Conservation (phyloP, 2,113 vertebrate genomes). For the Phaethon lepturus region DNA sequence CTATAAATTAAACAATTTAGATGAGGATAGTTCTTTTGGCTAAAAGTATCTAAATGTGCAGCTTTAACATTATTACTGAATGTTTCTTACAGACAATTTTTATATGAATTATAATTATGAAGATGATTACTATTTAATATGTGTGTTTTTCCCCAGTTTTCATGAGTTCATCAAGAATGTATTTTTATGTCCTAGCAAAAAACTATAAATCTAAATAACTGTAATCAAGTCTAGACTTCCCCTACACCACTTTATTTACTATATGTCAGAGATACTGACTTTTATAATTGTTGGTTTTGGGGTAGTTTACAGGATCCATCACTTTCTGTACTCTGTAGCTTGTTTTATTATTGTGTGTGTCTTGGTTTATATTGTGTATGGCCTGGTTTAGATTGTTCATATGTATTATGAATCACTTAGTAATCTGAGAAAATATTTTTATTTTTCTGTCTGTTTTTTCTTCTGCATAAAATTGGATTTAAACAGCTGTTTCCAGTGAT, state of each 20-base stretch:
- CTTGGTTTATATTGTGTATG: background rate
- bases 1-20: constrained; percentile 1
- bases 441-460: background rate
- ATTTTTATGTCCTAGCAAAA: background rate
- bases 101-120: background rate
- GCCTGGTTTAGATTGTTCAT: background rate
- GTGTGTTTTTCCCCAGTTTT: background rate
- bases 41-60: background rate
- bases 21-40: background rate
- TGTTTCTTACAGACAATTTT: background rate
- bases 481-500: background rate
- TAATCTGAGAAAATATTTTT: background rate
- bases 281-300: background rate
- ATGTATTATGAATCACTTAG: background rate
- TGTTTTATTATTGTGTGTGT: background rate
- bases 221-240: background rate
- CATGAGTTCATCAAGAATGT: background rate
- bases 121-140: background rate
- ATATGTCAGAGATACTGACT: background rate
- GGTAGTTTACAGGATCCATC: background rate
- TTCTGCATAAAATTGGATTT: background rate
- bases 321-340: background rate
- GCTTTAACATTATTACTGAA: background rate
- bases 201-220: background rate
- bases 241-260: background rate